Evolutionary conservation across 2,888 invertebrate genomes (phyloP).

Genomic region (Lutraria lutraria): DNA sequence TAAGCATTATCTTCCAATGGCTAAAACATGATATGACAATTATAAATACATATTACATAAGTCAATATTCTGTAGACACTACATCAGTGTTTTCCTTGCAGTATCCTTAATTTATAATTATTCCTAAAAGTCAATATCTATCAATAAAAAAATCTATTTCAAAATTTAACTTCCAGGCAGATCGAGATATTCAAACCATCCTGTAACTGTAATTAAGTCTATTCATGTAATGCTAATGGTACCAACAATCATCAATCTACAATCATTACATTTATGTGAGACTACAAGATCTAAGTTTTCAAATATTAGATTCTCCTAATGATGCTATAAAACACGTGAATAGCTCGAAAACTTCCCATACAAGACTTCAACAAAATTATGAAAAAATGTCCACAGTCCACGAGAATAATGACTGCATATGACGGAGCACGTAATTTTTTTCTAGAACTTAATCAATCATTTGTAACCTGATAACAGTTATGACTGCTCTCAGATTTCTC

Average conservation of each 20-base stretch:
- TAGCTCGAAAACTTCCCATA: not conserved
- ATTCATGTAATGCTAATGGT: not conserved
- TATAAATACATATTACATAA: not conserved
- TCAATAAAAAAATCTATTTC: not conserved
- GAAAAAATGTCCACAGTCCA: not conserved
- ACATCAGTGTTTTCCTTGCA: not conserved
- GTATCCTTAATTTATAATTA: not conserved
- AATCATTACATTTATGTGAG: not conserved
- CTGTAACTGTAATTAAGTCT: not conserved
- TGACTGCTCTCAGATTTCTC: conserved; percentile 1
- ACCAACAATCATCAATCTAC: conserved; percentile 1
- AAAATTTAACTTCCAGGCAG: conserved; percentile 12
- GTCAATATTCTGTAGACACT: not conserved
- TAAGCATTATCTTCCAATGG: not conserved
- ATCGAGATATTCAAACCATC: not conserved
- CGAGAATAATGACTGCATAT: not conserved
- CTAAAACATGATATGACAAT: not conserved
- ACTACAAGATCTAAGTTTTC: conserved; percentile 10
- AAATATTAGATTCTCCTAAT: not conserved
- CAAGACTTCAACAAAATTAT: not conserved
- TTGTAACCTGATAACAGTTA: conserved; percentile 17
- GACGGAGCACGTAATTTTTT: not conserved
- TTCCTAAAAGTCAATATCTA: not conserved
- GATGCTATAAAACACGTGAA: conserved; percentile 2
- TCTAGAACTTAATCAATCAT: conserved; percentile 7